Evolutionary conservation across 1,140 invertebrate genomes (phyloP).

Genomic region (Babylonia areolata): DNA sequence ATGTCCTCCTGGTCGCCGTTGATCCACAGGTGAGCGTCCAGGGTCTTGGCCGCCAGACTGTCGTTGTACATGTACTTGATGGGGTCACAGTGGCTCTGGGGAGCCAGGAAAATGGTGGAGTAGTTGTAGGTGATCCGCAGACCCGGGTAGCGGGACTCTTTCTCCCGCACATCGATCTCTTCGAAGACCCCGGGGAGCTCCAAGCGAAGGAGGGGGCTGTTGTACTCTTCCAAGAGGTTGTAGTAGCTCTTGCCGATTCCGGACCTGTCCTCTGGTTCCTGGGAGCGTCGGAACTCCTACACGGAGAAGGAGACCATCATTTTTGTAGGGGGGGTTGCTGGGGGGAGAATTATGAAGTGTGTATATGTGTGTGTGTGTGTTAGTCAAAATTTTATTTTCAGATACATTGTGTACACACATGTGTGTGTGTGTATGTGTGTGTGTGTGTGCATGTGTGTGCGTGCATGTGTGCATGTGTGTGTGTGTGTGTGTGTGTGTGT

Average conservation of each 20-base stretch:
- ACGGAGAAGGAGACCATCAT: background rate
- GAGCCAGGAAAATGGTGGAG: conserved; percentile 75
- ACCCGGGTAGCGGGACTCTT: conserved; percentile 71
- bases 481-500: background rate
- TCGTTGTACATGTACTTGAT: conserved; percentile 77
- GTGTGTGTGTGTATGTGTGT: too few species aligned
- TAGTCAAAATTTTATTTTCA: too few species aligned
- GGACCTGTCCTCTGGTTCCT: conserved; percentile 71
- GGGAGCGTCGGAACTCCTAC: conserved; percentile 74
- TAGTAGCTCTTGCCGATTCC: conserved; percentile 72
- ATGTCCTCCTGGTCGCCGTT: conserved; percentile 71
- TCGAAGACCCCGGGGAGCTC: conserved; percentile 70
- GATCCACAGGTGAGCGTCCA: conserved; percentile 76
- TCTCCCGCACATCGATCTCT: conserved; percentile 71
- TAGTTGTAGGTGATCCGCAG: conserved; percentile 68
- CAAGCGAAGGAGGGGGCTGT: conserved; percentile 60
- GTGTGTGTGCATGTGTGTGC: too few species aligned
- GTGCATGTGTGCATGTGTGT: too few species aligned
- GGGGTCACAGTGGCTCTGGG: conserved; percentile 76
- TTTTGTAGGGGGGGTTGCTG: too few species aligned
- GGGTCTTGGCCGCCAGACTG: conserved; percentile 74
- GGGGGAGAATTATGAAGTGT: too few species aligned
- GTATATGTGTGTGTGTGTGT: too few species aligned
- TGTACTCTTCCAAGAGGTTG: conserved; percentile 76
- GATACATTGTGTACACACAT: too few species aligned